These are phyloP conservation scores for Oscheius sp. DNA, from an alignment of 2,888 invertebrate genomes.

Conservation along the genomic window DNA sequence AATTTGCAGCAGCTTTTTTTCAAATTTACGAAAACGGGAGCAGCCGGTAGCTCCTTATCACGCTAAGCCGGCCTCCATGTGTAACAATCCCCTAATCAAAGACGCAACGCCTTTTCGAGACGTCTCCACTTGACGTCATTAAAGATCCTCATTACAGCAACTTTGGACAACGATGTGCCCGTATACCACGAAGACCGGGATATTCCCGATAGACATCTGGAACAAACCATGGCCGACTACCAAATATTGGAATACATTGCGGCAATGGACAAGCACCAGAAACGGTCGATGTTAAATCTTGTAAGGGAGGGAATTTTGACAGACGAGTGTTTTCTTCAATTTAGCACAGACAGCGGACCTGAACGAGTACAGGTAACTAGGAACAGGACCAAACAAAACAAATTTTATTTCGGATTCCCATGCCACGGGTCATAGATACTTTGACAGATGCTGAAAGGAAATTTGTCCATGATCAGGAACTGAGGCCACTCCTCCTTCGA, in stretches of 20 bases:
- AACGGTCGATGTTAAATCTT: slow-evolving; percentile 53
- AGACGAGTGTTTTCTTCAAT: slow-evolving; percentile 63
- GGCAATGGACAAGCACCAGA: slow-evolving; percentile 58
- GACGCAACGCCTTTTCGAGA: neutral
- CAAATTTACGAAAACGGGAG: slow-evolving; percentile 1
- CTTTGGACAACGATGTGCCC: slow-evolving; percentile 3
- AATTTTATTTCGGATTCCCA: slow-evolving; percentile 55
- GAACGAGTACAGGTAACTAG: slow-evolving; percentile 57
- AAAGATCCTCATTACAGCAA: slow-evolving; percentile 7
- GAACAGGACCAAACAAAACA: neutral
- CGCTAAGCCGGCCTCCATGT: slow-evolving; percentile 23
- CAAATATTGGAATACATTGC: slow-evolving; percentile 58
- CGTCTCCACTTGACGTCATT: neutral
- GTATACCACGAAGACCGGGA: slow-evolving; percentile 1
- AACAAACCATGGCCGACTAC: slow-evolving; percentile 43
- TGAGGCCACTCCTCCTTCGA: slow-evolving; percentile 49
- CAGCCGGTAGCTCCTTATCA: slow-evolving; percentile 23
- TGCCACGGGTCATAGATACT: slow-evolving; percentile 59
- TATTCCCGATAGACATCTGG: slow-evolving; percentile 25
- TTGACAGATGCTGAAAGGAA: slow-evolving; percentile 49
- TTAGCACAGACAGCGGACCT: slow-evolving; percentile 58
- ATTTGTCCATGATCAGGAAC: slow-evolving; percentile 40
- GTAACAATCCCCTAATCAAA: slow-evolving; percentile 26
- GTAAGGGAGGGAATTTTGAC: slow-evolving; percentile 62
- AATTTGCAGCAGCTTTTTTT: neutral